Conservation (phyloP, 2,113 vertebrate genomes). For the Gobio gobio region DNA sequence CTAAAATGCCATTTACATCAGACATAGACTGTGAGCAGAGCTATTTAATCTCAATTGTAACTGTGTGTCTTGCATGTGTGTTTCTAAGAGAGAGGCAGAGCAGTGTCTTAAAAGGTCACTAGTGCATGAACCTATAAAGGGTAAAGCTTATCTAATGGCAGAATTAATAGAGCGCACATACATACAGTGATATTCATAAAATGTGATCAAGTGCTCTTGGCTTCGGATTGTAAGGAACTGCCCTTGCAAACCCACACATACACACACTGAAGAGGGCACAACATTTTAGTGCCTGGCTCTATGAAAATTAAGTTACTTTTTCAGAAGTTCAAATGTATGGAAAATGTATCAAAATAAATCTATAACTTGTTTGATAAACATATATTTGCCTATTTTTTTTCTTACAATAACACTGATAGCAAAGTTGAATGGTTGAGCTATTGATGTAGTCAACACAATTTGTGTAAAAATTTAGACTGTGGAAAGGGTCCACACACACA, state of each 20-base stretch:
- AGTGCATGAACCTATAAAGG: constrained; percentile 65
- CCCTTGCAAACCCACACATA: constrained; percentile 5
- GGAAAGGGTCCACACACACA: too few relatives aligned
- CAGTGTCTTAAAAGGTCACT: constrained; percentile 67
- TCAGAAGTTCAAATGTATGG: background rate
- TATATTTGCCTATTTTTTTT: background rate
- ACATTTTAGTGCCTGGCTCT: background rate
- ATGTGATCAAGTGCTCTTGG: background rate
- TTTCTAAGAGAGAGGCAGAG: constrained; percentile 27
- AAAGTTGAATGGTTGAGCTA: background rate
- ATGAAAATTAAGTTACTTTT: background rate
- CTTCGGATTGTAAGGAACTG: background rate
- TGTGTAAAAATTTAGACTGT: background rate
- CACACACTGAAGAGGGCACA: background rate
- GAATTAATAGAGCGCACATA: constrained; percentile 34
- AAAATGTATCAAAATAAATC: background rate
- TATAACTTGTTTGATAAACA: background rate
- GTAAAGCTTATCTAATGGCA: constrained; percentile 63
- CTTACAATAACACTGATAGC: background rate
- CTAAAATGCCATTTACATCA: constrained; percentile 12
- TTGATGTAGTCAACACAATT: background rate
- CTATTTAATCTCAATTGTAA: background rate
- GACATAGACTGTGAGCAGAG: background rate
- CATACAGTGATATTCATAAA: constrained; percentile 21
- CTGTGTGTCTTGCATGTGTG: background rate